phyloP scores from a whole-genome alignment of 2,888 invertebrate species.

The Pammene fasciana region DNA sequence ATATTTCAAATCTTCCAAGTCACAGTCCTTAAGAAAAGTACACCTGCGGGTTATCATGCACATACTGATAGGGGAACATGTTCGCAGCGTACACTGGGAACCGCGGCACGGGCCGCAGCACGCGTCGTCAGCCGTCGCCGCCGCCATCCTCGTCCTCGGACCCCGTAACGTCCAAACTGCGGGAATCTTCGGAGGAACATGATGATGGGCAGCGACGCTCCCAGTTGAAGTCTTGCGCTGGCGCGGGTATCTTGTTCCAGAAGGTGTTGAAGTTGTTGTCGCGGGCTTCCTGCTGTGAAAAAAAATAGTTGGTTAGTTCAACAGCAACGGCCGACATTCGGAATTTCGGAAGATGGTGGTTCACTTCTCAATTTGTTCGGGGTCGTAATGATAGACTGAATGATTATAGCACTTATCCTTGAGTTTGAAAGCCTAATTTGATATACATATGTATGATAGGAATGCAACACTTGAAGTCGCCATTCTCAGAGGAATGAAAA shows the following conservation, averaged over 20 bases:
- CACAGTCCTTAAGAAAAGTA: conserved; percentile 64
- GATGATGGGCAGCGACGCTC: conserved; percentile 71
- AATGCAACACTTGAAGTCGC: too few species aligned
- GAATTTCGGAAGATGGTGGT: too few species aligned
- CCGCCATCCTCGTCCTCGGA: conserved; percentile 77
- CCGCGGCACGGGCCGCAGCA: conserved; percentile 82
- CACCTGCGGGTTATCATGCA: conserved; percentile 63
- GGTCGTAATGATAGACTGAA: too few species aligned
- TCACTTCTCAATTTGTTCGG: too few species aligned
- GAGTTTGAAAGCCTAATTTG: too few species aligned
- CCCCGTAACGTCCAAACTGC: conserved; percentile 80
- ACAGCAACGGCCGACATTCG: not conserved
- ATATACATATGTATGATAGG: too few species aligned
- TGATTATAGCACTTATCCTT: too few species aligned
- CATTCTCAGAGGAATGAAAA: too few species aligned
- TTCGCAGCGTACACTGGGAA: conserved; percentile 64
- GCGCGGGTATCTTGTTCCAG: conserved; percentile 76
- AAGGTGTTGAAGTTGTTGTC: conserved; percentile 76
- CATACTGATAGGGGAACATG: conserved; percentile 66
- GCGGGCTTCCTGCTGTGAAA: conserved; percentile 62
- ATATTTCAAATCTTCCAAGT: not conserved
- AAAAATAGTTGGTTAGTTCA: not conserved
- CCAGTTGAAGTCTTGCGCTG: conserved; percentile 67
- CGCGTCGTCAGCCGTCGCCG: conserved; percentile 73
- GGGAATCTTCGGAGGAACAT: conserved; percentile 77